These are phyloP conservation scores for Agrenia bidenticulata DNA, from an alignment of 2,888 invertebrate species.

Conservation along the genomic window DNA sequence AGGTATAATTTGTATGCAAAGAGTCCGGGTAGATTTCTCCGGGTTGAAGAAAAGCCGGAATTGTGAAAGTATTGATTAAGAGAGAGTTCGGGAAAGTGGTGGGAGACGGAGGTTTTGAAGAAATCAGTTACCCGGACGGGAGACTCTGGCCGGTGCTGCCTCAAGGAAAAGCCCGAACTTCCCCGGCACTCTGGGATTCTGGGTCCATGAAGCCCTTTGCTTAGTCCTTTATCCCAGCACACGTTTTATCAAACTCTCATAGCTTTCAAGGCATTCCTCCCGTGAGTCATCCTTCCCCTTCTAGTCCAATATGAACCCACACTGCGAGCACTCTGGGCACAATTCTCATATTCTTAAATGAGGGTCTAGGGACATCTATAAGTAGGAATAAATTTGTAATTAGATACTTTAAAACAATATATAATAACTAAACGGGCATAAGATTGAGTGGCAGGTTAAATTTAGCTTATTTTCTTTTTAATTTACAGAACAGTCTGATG, in stretches of 20 bases:
- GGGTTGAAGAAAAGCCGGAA: not conserved
- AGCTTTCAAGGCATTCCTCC: slow-evolving; percentile 10
- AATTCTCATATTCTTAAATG: no score
- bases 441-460: no score
- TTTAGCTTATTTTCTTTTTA: no score
- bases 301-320: not conserved
- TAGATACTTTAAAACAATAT: no score
- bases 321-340: no score
- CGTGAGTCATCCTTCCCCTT: not conserved
- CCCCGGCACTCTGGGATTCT: slow-evolving; percentile 11
- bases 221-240: not conserved
- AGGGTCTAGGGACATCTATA: no score
- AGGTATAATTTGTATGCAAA: no score
- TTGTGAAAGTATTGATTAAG: slow-evolving; percentile 12
- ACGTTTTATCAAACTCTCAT: slow-evolving; percentile 6
- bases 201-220: not conserved
- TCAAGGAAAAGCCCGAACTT: not conserved
- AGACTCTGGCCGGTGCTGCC: not conserved
- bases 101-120: not conserved
- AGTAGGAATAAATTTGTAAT: no score
- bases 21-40: slow-evolving; percentile 1
- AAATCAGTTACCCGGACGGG: slow-evolving; percentile 12
- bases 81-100: slow-evolving; percentile 8
- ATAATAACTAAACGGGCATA: no score
- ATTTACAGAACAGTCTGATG: no score